Percentiles rank a stretch among this genome's conserved stretches.
Conservation (phyloP, 2,113 vertebrate genomes). For the Grantiella picta region DNA sequence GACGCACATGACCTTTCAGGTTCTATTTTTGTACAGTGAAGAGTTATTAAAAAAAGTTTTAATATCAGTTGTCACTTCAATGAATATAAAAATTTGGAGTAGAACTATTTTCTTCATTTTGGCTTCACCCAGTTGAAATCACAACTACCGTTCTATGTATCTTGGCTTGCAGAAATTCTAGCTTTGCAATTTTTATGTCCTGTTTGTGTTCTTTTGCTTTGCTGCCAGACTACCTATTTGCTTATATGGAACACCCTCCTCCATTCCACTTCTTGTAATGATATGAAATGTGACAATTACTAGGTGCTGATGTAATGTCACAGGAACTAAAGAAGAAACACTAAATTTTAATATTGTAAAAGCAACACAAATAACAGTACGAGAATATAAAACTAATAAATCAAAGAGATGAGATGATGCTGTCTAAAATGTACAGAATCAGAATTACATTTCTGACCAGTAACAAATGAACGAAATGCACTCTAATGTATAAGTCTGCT, state of each 20-base stretch:
- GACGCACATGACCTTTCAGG: not conserved
- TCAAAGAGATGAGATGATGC: not conserved
- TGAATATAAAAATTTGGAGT: constrained; percentile 20
- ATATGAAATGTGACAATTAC: not conserved
- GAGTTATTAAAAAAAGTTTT: not conserved
- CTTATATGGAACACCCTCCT: not conserved
- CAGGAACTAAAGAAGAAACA: not conserved
- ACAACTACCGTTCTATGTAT: constrained; percentile 10
- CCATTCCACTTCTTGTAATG: not conserved
- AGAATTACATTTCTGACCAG: not conserved
- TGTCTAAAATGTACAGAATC: not conserved
- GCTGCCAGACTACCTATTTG: not conserved
- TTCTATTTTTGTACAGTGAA: constrained; percentile 2
- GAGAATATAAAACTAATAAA: not conserved
- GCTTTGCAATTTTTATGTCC: constrained; percentile 31
- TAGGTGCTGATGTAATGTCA: not conserved
- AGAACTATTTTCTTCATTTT: constrained; percentile 44
- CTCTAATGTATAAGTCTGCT: not conserved
- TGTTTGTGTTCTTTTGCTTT: constrained; percentile 15
- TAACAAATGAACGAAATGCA: not conserved
- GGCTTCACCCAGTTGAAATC: not conserved
- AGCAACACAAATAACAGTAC: not conserved
- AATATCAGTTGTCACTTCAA: constrained; percentile 34
- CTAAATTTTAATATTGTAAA: not conserved
- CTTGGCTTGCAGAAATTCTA: constrained; percentile 2